Percentiles rank a stretch among this genome's conserved stretches.
phyloP scores from a whole-genome alignment of 2,113 vertebrate genomes.

The Bombycilla garrulus region DNA sequence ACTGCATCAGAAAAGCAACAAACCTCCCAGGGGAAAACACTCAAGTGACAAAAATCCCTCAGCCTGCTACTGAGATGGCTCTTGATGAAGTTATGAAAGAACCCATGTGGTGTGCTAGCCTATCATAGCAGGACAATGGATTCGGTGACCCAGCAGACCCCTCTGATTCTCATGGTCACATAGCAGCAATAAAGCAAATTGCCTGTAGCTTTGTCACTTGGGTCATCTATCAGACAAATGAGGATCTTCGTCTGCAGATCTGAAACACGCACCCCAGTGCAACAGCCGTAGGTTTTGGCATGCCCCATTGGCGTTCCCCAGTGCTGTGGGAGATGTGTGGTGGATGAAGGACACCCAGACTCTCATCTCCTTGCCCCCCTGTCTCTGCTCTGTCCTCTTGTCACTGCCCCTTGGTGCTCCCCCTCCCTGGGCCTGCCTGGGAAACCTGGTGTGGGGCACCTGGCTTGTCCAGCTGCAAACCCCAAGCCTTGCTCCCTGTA shows the following conservation, averaged over 20 bases:
- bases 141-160: not conserved
- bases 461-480: not conserved
- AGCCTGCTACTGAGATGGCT: not conserved
- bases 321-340: not conserved
- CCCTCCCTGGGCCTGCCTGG: rapidly evolving
- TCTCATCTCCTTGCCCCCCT: not conserved
- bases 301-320: not conserved
- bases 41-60: not conserved
- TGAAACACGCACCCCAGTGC: not conserved
- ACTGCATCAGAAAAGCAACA: not conserved
- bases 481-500: not conserved
- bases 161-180: not conserved
- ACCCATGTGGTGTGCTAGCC: not conserved
- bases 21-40: not conserved
- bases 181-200: constrained; percentile 3
- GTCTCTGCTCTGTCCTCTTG: not conserved
- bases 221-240: not conserved
- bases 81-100: not conserved
- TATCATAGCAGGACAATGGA: not conserved
- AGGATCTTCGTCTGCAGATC: not conserved
- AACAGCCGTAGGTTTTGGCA: not conserved
- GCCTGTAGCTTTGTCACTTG: not conserved
- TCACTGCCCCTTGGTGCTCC: not conserved
- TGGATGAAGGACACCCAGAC: not conserved
- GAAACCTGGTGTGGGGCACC: not conserved